Base-by-base conservation (phyloP, 2,113 vertebrate genomes). In the Lepidothrix coronata region DNA sequence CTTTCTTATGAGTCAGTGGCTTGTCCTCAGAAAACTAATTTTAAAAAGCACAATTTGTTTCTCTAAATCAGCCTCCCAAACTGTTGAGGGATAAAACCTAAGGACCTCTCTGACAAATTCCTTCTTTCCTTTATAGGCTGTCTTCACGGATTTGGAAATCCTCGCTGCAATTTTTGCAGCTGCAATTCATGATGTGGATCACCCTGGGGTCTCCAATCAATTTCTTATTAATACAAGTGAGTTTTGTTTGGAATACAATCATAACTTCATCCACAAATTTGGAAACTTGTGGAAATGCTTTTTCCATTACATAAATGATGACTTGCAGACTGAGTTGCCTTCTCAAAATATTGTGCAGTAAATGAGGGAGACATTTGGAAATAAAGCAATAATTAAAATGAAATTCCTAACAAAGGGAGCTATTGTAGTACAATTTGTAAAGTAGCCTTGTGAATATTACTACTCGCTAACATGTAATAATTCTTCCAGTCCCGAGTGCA, bases 201-300 rank as follows among this genome's bases (percentile, higher is more conserved):
- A 99, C 96, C 99, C 99, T 1, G 99, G 99, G 89, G 99, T 99
- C 97, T 99, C 99, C 96, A 99, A 99, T 97, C 99, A 99, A 89
- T 99, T 99, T 94, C 98, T 99, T 82, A 99, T 99, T 97, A 99
- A 99, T 95, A 99, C 99, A 92, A 99, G 99, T 99, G 96, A 98
- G 99, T 99, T 66, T 68, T 63, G 22, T 46, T 67, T 85, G 75
- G 30, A n/a, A 17, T 11, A 23, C 54, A 14, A 13, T 13, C 73
- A 6, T 3, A n/a, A 19, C 41, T 55, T 33, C 83, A 35, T 33
- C 59, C 51, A 5, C 31, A 62, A 51, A 13, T 54, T 44, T 51
- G 54, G 35, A 44, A 67, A 35, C 9, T 6, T 1, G 1, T 9
- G 80, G 72, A 28, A 76, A 49, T 8, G 19, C 12, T 7, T 77